phyloP scores from a whole-genome alignment of 2,888 invertebrate species.

The Rotaria sp. region DNA sequence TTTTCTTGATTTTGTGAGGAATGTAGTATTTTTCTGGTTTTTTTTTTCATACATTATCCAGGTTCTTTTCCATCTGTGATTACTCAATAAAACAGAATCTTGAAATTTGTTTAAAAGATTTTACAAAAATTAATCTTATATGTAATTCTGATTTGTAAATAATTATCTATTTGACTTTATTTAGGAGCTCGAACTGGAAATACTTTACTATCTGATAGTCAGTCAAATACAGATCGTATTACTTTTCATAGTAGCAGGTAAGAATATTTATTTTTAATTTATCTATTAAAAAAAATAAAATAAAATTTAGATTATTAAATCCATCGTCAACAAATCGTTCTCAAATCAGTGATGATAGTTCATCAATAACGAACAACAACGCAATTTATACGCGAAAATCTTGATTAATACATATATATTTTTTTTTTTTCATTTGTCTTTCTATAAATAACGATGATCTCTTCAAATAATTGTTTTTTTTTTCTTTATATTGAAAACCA shows the following conservation, averaged over 20 bases:
- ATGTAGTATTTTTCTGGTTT: no score
- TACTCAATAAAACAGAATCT: no score
- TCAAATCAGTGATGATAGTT: not conserved
- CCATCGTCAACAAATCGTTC: not conserved
- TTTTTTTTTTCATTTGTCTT: not conserved
- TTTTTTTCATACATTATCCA: no score
- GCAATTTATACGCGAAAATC: not conserved
- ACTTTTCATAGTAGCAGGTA: conserved; percentile 14
- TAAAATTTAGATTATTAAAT: conserved; percentile 1
- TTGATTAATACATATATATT: not conserved
- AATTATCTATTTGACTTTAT: not conserved
- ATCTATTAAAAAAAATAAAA: not conserved
- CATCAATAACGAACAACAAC: not conserved
- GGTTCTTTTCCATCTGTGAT: no score
- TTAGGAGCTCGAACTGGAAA: not conserved
- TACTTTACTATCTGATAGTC: conserved; percentile 5
- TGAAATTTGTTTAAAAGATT: no score
- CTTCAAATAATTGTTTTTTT: not conserved
- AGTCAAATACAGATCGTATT: conserved; percentile 11
- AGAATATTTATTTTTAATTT: not conserved
- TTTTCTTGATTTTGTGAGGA: no score
- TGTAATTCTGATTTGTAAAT: no score
- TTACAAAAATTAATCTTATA: no score
- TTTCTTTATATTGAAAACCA: not conserved
- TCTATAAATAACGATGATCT: not conserved